phyloP scores from a whole-genome alignment of 1,140 invertebrate species.

The Drosophila rufa region DNA sequence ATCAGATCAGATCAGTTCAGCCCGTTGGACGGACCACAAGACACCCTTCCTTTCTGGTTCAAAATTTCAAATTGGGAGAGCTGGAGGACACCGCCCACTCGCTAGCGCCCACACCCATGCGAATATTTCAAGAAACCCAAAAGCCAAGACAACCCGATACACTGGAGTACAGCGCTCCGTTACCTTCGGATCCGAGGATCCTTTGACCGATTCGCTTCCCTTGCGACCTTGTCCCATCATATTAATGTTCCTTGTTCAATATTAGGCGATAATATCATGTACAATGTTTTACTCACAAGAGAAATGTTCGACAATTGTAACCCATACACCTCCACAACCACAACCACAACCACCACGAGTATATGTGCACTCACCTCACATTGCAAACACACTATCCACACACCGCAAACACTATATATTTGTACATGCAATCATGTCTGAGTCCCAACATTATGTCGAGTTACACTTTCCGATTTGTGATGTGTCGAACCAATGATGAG shows the following conservation, averaged over 20 bases:
- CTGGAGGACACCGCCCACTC: conserved; percentile 4
- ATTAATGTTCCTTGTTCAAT: conserved; percentile 42
- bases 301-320: conserved; percentile 32
- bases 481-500: conserved; percentile 60
- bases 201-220: background rate
- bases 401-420: conserved; percentile 27
- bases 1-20: conserved; percentile 57
- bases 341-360: conserved; percentile 7
- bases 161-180: conserved; percentile 34
- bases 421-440: conserved; percentile 54
- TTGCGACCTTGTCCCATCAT: conserved; percentile 4
- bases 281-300: conserved; percentile 67
- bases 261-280: conserved; percentile 73
- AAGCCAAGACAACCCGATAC: no score
- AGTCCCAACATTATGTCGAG: conserved; percentile 66
- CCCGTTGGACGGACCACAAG: background rate
- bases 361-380: conserved; percentile 15
- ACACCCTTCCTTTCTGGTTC: background rate
- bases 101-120: background rate
- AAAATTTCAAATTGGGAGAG: conserved; percentile 19
- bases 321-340: conserved; percentile 7
- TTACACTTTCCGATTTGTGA: conserved; percentile 65
- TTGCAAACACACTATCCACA: conserved; percentile 17
- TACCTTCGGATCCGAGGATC: background rate
- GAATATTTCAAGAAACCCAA: background rate